phyloP scores from a whole-genome alignment of 2,113 vertebrate genomes.

The Eurystomus gularis region DNA sequence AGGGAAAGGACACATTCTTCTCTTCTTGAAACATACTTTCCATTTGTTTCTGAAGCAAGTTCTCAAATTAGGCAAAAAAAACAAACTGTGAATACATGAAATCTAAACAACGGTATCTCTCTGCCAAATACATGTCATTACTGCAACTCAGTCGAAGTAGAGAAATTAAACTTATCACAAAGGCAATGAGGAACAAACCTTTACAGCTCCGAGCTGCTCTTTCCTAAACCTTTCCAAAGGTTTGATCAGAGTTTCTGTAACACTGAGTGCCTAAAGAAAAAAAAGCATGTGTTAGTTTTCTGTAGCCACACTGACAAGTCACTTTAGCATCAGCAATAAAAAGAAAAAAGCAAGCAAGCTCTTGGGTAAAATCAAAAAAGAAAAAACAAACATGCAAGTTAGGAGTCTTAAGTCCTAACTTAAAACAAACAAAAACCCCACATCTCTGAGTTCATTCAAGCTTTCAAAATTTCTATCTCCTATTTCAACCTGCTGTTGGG shows the following conservation, averaged over 20 bases:
- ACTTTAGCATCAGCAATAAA: neutral
- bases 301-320: neutral
- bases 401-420: neutral
- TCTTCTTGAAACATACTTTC: neutral
- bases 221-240: conserved; percentile 97
- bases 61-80: neutral
- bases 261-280: conserved; percentile 87
- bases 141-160: neutral
- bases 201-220: conserved; percentile 91
- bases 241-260: conserved; percentile 97
- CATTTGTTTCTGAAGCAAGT: neutral
- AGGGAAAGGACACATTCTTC: neutral
- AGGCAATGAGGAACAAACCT: conserved; percentile 78
- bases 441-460: neutral
- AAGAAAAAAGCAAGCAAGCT: neutral
- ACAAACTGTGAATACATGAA: neutral
- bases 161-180: neutral
- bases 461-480: neutral
- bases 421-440: neutral
- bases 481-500: neutral
- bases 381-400: neutral
- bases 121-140: neutral
- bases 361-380: neutral
- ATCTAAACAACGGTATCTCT: neutral
- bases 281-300: conserved; percentile 50